Conservation (phyloP, 2,888 invertebrate genomes). For the Andrena flavipes region DNA sequence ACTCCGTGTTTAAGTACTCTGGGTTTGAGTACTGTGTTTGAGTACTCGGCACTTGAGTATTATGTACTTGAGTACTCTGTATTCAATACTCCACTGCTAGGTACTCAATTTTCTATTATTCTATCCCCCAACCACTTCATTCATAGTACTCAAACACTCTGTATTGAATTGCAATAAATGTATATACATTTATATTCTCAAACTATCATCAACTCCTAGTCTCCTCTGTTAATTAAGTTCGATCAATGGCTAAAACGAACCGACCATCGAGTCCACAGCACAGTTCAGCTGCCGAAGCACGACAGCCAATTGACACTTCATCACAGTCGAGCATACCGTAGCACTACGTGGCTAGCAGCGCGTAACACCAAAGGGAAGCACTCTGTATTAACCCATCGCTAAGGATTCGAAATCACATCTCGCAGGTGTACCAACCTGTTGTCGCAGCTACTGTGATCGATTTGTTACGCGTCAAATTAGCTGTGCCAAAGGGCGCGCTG, state of each 20-base stretch:
- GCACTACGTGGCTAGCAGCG: neutral
- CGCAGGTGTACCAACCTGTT: slow-evolving; percentile 26
- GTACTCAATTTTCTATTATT: too few species aligned
- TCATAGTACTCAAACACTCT: too few species aligned
- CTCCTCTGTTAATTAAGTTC: too few species aligned
- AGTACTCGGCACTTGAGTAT: too few species aligned
- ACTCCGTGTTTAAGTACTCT: too few species aligned
- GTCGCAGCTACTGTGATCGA: slow-evolving; percentile 29
- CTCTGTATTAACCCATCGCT: slow-evolving; percentile 2
- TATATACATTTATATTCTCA: too few species aligned
- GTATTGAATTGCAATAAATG: too few species aligned
- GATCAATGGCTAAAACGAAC: neutral
- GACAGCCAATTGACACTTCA: slow-evolving; percentile 16
- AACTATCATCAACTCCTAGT: too few species aligned
- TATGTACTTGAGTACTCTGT: too few species aligned
- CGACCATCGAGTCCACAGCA: neutral
- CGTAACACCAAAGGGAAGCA: neutral
- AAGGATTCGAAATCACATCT: slow-evolving; percentile 18
- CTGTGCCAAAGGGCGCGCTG: slow-evolving; percentile 15
- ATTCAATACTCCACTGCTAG: too few species aligned
- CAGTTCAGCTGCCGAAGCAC: neutral
- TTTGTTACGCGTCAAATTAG: slow-evolving; percentile 39
- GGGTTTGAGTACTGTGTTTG: too few species aligned
- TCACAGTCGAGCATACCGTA: neutral
- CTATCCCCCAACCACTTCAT: too few species aligned